Conservation (phyloP, 2,113 vertebrate species). For the Xyliphius kryptos region DNA sequence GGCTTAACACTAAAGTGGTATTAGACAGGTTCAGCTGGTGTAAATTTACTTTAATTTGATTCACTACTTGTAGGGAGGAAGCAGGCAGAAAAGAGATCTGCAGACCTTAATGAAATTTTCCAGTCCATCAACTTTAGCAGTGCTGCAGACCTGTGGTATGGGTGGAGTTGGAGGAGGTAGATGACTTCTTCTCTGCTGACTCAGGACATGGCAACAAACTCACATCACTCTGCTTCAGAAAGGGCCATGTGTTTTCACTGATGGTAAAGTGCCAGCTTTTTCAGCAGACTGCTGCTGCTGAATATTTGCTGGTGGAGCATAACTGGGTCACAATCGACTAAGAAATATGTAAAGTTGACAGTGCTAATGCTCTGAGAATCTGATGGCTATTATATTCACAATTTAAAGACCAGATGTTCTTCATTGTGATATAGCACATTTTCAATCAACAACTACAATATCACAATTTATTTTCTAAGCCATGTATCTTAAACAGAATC, state of each 20-base stretch:
- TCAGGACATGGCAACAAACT: conserved; percentile 32
- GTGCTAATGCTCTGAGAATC: neutral
- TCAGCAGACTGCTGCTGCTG: conserved; percentile 4
- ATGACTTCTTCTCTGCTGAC: conserved; percentile 39
- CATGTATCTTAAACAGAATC: no score
- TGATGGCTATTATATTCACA: neutral
- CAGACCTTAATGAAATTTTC: conserved; percentile 70
- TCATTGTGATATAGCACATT: neutral
- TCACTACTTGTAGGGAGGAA: conserved; percentile 49
- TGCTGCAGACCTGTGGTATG: conserved; percentile 46
- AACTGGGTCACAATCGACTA: neutral
- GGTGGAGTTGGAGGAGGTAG: conserved; percentile 42
- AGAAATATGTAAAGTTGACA: conserved; percentile 8
- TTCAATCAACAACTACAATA: no score
- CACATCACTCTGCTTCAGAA: conserved; percentile 16
- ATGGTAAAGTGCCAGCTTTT: conserved; percentile 11
- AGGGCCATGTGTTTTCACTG: neutral
- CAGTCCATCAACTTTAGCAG: conserved; percentile 61
- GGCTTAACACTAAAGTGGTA: conserved; percentile 49
- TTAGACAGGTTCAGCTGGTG: conserved; percentile 12
- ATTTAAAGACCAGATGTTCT: neutral
- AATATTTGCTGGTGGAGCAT: neutral
- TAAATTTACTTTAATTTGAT: conserved; percentile 57
- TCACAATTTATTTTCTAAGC: no score
- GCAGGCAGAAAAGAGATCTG: conserved; percentile 60